phyloP scores from a whole-genome alignment of 53 echinoderm and acorn worm genomes.

The Paelopatides confundens region DNA sequence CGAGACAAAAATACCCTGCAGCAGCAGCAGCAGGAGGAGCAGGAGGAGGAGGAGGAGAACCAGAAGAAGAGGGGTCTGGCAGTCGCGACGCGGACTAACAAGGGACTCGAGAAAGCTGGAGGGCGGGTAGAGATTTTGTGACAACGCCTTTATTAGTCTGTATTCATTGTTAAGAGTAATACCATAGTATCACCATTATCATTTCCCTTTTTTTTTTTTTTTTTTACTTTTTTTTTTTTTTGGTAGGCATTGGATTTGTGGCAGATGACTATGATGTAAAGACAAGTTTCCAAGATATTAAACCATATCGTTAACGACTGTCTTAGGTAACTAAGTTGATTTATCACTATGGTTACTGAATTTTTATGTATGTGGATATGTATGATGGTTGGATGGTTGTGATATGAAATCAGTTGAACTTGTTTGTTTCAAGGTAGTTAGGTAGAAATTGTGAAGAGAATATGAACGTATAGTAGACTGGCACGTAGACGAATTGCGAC shows the following conservation, averaged over 20 bases:
- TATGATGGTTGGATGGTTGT: background rate
- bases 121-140: background rate
- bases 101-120: background rate
- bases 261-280: background rate
- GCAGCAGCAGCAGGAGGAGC: background rate
- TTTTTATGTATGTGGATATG: background rate
- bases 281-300: background rate
- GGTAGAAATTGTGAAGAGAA: background rate
- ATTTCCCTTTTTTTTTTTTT: background rate
- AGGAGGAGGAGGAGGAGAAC: background rate
- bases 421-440: background rate
- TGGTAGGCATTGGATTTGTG: constrained; percentile 13
- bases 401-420: background rate
- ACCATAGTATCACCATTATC: constrained; percentile 30
- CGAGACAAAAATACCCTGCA: background rate
- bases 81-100: constrained; percentile 19
- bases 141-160: constrained; percentile 44
- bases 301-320: background rate
- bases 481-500: no score
- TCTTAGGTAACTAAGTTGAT: background rate
- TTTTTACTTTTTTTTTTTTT: background rate
- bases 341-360: background rate
- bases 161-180: constrained; percentile 50
- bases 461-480: no score
- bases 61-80: constrained; percentile 20